Evolutionary conservation across 2,797 vertebrate genomes (phyloP).

Genomic region (Sandelia bainsii): DNA sequence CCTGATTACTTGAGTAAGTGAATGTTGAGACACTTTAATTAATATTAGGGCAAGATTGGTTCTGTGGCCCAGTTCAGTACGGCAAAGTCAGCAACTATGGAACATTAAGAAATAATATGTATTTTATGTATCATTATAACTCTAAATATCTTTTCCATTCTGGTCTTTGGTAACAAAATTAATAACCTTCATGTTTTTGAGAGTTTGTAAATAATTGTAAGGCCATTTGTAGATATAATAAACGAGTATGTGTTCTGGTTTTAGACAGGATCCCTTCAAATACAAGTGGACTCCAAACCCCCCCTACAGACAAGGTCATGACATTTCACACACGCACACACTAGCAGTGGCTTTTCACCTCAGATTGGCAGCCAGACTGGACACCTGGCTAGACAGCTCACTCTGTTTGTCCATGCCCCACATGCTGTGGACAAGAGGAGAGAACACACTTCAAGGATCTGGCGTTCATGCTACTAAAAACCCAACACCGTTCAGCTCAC

Average conservation of each 20-base stretch:
- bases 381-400: conserved; percentile 88
- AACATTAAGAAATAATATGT: too few relatives aligned
- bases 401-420: conserved; percentile 89
- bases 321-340: conserved; percentile 77
- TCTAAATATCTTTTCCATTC: too few relatives aligned
- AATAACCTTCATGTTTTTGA: neutral
- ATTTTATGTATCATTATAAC: too few relatives aligned
- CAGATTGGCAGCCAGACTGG: conserved; percentile 87
- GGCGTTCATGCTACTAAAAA: conserved; percentile 56
- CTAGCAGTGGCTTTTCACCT: conserved; percentile 83
- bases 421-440: conserved; percentile 88
- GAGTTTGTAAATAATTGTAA: neutral
- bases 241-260: neutral
- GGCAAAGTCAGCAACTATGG: too few relatives aligned
- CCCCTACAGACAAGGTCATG: conserved; percentile 63
- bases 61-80: too few relatives aligned
- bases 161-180: neutral
- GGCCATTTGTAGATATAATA: neutral
- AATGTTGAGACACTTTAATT: too few relatives aligned
- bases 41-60: too few relatives aligned
- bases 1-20: neutral
- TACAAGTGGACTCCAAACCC: conserved; percentile 30
- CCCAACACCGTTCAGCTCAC: conserved; percentile 5
- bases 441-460: conserved; percentile 81
- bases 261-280: conserved; percentile 3